phyloP scores from a whole-genome alignment of 2,113 vertebrate species.

The Lepus europaeus region DNA sequence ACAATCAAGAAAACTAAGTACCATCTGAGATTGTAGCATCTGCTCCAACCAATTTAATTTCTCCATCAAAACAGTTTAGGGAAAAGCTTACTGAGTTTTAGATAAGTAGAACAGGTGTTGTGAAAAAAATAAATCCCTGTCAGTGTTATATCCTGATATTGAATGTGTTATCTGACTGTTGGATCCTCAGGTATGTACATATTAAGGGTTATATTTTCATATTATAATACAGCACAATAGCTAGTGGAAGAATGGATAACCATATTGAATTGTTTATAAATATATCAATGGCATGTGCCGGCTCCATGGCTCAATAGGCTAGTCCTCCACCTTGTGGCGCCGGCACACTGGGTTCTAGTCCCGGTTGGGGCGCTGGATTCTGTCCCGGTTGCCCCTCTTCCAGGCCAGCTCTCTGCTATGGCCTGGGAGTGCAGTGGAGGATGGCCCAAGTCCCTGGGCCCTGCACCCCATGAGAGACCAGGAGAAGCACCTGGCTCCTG shows the following conservation, averaged over 20 bases:
- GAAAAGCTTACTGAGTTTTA: conserved; percentile 42
- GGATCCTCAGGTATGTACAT: not conserved
- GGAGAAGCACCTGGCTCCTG: no score
- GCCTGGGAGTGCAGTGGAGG: no score
- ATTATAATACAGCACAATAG: not conserved
- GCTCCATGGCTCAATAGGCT: no score
- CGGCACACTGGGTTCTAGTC: no score
- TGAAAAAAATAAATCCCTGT: conserved; percentile 15
- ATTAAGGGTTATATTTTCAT: not conserved
- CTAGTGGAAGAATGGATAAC: not conserved
- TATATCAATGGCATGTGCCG: not conserved
- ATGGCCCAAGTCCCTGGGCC: no score
- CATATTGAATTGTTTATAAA: not conserved
- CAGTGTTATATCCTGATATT: conserved; percentile 20
- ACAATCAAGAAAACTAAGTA: conserved; percentile 48
- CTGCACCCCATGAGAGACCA: no score
- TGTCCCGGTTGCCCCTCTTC: no score
- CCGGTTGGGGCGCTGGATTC: no score
- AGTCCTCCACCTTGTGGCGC: no score
- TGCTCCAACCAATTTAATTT: conserved; percentile 71
- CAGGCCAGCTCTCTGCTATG: no score
- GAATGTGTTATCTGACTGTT: not conserved
- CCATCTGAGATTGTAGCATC: conserved; percentile 58
- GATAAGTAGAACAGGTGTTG: conserved; percentile 62
- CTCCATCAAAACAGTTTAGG: not conserved